phyloP scores from a whole-genome alignment of 1,140 invertebrate genomes.

The Ceratitis capitata region DNA sequence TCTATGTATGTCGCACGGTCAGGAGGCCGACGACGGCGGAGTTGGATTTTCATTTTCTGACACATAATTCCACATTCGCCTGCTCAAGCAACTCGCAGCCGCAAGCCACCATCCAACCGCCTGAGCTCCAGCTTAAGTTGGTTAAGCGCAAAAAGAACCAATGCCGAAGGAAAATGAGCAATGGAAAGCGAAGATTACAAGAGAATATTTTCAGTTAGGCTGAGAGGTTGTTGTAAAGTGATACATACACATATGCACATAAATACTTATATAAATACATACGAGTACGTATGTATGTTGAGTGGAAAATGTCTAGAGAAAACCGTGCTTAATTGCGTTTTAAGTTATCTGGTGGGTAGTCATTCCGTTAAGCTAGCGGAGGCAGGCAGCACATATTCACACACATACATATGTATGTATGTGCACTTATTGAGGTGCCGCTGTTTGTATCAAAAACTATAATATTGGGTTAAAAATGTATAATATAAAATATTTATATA shows the following conservation, averaged over 20 bases:
- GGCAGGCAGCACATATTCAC: not conserved
- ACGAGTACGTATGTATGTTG: not conserved
- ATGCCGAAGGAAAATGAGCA: not conserved
- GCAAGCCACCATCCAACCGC: not conserved
- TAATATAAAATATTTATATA: too few species aligned
- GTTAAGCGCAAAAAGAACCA: not conserved
- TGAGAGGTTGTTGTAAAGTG: not conserved
- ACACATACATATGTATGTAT: not conserved
- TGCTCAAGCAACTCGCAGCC: not conserved
- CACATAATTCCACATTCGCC: conserved; percentile 62
- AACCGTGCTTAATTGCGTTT: conserved; percentile 18
- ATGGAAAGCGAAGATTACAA: not conserved
- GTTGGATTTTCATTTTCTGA: conserved; percentile 62
- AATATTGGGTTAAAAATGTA: too few species aligned
- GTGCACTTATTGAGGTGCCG: too few species aligned
- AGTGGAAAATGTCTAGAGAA: not conserved
- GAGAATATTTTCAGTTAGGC: not conserved
- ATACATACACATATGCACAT: not conserved
- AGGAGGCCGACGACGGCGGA: conserved; percentile 45
- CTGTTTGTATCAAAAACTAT: too few species aligned
- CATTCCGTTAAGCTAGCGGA: not conserved
- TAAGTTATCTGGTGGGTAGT: not conserved
- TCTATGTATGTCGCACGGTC: conserved; percentile 41
- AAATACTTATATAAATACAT: not conserved
- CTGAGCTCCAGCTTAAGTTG: not conserved